These are phyloP conservation scores for Tetramorium alpestre DNA, from an alignment of 1,140 invertebrate genomes.

Conservation along the genomic window DNA sequence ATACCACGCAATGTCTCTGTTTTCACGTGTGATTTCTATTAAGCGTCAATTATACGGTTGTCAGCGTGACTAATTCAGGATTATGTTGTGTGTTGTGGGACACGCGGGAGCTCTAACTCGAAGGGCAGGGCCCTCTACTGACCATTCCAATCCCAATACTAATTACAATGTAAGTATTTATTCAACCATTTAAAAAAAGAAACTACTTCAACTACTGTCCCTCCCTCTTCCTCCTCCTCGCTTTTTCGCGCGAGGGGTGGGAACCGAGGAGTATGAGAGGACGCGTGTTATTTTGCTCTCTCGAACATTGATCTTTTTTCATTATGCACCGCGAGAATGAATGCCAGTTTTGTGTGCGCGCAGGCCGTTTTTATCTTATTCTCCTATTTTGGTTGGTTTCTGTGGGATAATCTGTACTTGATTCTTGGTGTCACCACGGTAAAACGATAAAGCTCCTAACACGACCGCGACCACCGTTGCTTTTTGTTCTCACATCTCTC, in stretches of 20 bases:
- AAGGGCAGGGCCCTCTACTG: conserved; percentile 85
- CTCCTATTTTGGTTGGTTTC: conserved; percentile 63
- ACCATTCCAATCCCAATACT: conserved; percentile 85
- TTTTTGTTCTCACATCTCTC: conserved; percentile 56
- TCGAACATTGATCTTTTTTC: conserved; percentile 42
- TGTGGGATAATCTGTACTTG: conserved; percentile 38
- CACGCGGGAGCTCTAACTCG: conserved; percentile 85
- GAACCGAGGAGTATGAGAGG: not conserved
- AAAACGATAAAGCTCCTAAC: conserved; percentile 48
- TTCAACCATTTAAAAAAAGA: conserved; percentile 79
- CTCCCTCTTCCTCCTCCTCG: conserved; percentile 62
- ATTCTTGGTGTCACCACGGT: conserved; percentile 42
- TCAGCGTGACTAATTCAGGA: conserved; percentile 84
- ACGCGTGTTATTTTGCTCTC: conserved; percentile 55
- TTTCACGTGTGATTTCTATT: conserved; percentile 50
- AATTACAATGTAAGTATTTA: conserved; percentile 85
- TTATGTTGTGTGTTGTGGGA: conserved; percentile 85
- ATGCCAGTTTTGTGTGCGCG: conserved; percentile 62
- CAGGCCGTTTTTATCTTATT: conserved; percentile 37
- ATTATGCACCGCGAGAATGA: conserved; percentile 59
- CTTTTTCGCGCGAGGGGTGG: conserved; percentile 1
- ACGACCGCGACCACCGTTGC: conserved; percentile 33
- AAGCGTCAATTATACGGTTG: conserved; percentile 72
- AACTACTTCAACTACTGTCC: conserved; percentile 76
- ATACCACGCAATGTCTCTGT: conserved; percentile 38